Percentiles rank a stretch among this genome's conserved stretches.
Evolutionary conservation across 2,888 invertebrate species (phyloP).

Genomic region (Eudiplozoon nipponicum): DNA sequence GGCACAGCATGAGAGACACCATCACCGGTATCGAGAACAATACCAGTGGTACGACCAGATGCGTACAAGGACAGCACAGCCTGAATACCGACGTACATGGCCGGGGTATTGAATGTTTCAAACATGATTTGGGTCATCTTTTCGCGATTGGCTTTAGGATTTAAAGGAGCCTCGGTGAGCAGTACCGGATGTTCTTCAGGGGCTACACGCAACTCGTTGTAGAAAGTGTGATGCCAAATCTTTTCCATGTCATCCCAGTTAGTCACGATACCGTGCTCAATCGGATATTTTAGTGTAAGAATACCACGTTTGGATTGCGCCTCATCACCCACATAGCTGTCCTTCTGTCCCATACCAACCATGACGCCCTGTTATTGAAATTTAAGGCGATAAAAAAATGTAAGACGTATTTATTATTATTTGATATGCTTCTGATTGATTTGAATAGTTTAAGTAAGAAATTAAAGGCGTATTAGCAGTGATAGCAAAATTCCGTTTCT

Average conservation of each 20-base stretch:
- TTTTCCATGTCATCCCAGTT: slow-evolving; percentile 27
- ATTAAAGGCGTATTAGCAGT: too few relatives aligned
- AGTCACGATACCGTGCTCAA: slow-evolving; percentile 23
- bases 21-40: slow-evolving; percentile 62
- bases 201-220: slow-evolving; percentile 28
- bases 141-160: slow-evolving; percentile 55
- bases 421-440: too few relatives aligned
- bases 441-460: too few relatives aligned
- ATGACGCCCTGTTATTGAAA: slow-evolving; percentile 35
- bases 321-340: slow-evolving; percentile 21
- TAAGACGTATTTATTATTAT: too few relatives aligned
- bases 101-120: slow-evolving; percentile 25
- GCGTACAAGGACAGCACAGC: slow-evolving; percentile 18
- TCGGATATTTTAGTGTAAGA: slow-evolving; percentile 22
- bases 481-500: too few relatives aligned
- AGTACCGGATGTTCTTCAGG: slow-evolving; percentile 50
- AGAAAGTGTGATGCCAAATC: slow-evolving; percentile 26
- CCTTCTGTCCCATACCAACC: slow-evolving; percentile 66
- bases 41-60: slow-evolving; percentile 30
- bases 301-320: slow-evolving; percentile 25
- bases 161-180: slow-evolving; percentile 52
- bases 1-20: slow-evolving; percentile 71
- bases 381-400: too few relatives aligned
- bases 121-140: slow-evolving; percentile 50
- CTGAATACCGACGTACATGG: slow-evolving; percentile 44